Conservation (phyloP, 2,797 vertebrate species). For the Acomys russatus region DNA sequence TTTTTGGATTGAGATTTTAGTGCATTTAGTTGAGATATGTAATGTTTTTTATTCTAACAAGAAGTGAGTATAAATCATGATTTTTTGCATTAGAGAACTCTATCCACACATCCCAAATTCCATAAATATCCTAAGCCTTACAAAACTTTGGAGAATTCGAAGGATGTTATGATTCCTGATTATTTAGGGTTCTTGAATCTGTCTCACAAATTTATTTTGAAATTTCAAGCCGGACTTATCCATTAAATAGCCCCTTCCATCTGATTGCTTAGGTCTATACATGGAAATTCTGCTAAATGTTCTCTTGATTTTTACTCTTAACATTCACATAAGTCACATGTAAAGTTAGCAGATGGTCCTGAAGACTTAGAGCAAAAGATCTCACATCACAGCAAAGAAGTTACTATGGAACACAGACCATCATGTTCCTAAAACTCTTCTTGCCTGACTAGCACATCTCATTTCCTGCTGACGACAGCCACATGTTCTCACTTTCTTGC, state of each 20-base stretch:
- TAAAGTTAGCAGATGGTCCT: not conserved
- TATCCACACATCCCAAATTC: not conserved
- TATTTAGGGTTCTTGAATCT: not conserved
- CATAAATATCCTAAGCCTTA: not conserved
- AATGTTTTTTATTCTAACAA: not conserved
- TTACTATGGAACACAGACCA: not conserved
- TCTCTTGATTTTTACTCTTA: not conserved
- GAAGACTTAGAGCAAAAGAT: not conserved
- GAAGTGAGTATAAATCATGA: not conserved
- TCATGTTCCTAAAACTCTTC: not conserved
- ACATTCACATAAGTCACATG: not conserved
- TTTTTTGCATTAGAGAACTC: not conserved
- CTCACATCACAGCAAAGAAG: not conserved
- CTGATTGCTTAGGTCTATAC: not conserved
- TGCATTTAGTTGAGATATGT: not conserved
- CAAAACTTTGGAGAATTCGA: slow-evolving; percentile 32
- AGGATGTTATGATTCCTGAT: not conserved
- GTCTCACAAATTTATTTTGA: not conserved
- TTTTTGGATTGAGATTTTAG: not conserved
- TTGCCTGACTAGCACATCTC: not conserved
- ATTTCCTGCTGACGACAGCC: not conserved
- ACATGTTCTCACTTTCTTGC: not conserved
- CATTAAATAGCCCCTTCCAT: not conserved
- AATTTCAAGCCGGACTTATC: not conserved
- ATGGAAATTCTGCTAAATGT: not conserved